phyloP scores from a whole-genome alignment of 2,797 vertebrate species.

The Potorous gilbertii region DNA sequence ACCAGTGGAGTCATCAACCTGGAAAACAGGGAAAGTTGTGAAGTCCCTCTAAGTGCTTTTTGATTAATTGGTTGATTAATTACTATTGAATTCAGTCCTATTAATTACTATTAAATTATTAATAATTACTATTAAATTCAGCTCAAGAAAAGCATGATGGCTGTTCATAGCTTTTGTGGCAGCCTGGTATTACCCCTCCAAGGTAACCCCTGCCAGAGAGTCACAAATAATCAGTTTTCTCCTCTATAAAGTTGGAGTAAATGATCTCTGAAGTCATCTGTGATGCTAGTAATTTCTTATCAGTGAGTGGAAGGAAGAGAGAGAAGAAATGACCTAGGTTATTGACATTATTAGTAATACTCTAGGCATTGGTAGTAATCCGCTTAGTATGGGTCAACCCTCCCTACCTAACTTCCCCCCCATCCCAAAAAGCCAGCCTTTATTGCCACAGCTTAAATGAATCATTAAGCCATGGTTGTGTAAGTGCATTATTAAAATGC shows the following conservation, averaged over 20 bases:
- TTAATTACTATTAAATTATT: too few relatives aligned
- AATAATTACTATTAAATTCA: neutral
- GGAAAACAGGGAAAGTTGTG: neutral
- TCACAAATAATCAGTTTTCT: neutral
- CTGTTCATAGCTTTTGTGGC: neutral
- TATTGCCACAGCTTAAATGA: neutral
- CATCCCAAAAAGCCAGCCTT: constrained; percentile 5
- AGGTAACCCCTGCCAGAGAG: neutral
- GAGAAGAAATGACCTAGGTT: neutral
- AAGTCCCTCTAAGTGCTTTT: neutral
- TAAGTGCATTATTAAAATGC: neutral
- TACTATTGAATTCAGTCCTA: neutral
- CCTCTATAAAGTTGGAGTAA: neutral
- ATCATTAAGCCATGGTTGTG: neutral
- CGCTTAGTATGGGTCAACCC: constrained; percentile 26
- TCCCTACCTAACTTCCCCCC: neutral
- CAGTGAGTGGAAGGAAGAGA: neutral
- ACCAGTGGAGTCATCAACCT: constrained; percentile 5
- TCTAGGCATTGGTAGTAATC: constrained; percentile 44
- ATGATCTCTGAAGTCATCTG: neutral
- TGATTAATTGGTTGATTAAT: neutral
- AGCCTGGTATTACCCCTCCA: neutral
- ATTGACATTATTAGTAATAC: constrained; percentile 34
- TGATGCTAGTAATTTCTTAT: neutral
- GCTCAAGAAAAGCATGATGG: neutral